Conservation (phyloP, 2,797 vertebrate species). For the Mormyrus hasselquistii region DNA sequence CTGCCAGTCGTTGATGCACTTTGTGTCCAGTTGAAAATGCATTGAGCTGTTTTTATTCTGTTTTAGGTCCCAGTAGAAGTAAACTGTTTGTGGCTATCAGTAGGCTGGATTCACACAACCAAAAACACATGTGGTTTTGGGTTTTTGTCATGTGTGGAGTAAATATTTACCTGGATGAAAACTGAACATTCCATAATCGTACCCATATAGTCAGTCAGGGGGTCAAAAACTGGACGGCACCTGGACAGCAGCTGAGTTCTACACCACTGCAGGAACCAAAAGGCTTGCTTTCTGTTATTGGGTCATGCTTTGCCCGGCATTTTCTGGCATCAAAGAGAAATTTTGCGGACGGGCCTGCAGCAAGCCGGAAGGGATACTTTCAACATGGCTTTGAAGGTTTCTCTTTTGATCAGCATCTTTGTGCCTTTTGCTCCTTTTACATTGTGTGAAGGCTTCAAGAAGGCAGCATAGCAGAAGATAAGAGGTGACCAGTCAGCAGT, state of each 20-base stretch:
- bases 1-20: background rate
- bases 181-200: background rate
- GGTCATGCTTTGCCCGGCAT: conserved; percentile 1
- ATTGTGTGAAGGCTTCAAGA: background rate
- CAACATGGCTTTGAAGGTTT: conserved; percentile 12
- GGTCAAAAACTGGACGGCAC: background rate
- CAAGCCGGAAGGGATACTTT: conserved; percentile 11
- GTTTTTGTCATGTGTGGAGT: background rate
- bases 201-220: background rate
- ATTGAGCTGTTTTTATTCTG: background rate
- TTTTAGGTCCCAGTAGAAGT: background rate
- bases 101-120: background rate
- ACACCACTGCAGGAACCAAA: background rate
- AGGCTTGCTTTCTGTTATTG: background rate
- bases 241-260: background rate
- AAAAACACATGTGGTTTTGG: background rate
- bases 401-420: conserved; percentile 14
- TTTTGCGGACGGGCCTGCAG: background rate
- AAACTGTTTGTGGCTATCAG: background rate
- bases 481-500: background rate
- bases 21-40: background rate
- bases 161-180: background rate
- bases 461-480: background rate
- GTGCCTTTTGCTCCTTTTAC: background rate
- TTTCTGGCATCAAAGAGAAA: conserved; percentile 5